Evolutionary conservation across 2,113 vertebrate genomes (phyloP).

Genomic region (human): DNA sequence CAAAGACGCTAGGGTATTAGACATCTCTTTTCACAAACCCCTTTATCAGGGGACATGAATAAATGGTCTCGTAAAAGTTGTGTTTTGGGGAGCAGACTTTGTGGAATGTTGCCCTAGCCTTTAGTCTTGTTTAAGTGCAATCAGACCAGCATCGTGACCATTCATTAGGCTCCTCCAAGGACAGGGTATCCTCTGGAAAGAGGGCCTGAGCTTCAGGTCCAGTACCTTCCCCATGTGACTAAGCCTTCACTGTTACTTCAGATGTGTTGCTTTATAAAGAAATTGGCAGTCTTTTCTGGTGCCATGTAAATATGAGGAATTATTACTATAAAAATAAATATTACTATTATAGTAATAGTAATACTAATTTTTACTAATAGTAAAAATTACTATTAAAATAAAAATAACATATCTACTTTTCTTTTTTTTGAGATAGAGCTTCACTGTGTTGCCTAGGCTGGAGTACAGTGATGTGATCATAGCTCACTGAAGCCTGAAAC

Average conservation of each 20-base stretch:
- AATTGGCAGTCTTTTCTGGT: background rate
- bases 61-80: background rate
- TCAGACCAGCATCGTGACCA: background rate
- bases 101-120: background rate
- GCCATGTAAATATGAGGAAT: background rate
- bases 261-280: background rate
- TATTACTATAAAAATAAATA: background rate
- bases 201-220: background rate
- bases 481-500: no score
- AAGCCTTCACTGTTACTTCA: background rate
- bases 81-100: background rate
- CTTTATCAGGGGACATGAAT: background rate
- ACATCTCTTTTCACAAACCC: background rate
- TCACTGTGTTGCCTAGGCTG: no score
- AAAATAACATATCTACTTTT: background rate
- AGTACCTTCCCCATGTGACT: fast-evolving
- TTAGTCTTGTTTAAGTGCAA: background rate
- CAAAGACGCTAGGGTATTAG: background rate
- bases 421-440: no score
- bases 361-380: no score
- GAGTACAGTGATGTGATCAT: no score
- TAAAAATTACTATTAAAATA: background rate
- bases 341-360: no score
- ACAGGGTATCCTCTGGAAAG: background rate
- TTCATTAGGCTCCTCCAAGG: background rate